These are phyloP conservation scores for Galago senegalensis DNA, from an alignment of 2,797 vertebrate species.

Conservation along the genomic window DNA sequence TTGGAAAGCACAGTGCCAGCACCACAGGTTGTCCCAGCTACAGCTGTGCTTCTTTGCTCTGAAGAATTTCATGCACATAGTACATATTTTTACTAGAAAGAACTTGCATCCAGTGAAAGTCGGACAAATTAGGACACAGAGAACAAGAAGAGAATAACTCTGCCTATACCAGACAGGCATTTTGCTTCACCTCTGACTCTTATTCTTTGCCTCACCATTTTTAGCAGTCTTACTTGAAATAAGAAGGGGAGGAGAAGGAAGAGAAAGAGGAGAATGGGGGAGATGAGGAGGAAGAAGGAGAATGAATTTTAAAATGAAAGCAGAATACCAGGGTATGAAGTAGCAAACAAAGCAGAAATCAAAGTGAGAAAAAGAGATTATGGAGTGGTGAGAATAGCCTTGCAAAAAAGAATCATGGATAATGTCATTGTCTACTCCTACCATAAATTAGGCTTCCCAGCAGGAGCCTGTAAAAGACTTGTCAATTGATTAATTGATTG, in stretches of 20 bases:
- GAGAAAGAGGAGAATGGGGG: neutral
- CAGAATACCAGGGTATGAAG: neutral
- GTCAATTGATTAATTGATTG: neutral
- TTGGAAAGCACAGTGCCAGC: neutral
- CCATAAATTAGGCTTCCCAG: neutral
- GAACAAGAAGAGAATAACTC: neutral
- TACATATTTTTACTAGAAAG: neutral
- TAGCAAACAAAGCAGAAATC: neutral
- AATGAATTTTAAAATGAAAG: neutral
- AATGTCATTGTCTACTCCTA: neutral
- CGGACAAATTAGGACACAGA: neutral
- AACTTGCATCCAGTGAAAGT: neutral
- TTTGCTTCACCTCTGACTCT: neutral
- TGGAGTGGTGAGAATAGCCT: neutral
- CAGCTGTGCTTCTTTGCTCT: neutral
- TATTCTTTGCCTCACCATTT: neutral
- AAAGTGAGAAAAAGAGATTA: neutral
- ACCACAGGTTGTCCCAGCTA: neutral
- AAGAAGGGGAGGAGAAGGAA: neutral
- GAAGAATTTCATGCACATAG: neutral
- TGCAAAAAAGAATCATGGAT: neutral
- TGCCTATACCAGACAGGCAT: neutral
- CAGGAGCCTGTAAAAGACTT: neutral
- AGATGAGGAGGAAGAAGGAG: neutral
- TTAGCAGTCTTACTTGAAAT: neutral